Evolutionary conservation across 53 echinoderm and acorn worm species (phyloP), one percentile per base, ranked within the genome.

Genomic region (Pentamera pediparva): DNA sequence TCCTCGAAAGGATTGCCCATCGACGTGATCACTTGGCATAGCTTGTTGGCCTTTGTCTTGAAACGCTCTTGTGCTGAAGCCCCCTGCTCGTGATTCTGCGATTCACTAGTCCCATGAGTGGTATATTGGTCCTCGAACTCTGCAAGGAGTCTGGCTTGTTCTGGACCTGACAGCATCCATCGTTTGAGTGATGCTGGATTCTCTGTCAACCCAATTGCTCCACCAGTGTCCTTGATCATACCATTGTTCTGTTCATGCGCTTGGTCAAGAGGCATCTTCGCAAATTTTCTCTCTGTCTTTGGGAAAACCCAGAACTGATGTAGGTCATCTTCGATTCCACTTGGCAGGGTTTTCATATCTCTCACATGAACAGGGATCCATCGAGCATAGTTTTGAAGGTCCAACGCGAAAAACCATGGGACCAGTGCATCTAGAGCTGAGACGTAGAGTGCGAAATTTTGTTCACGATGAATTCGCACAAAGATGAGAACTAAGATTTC

Each of bases 1-100:
- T 76, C 76, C 28, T 64, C 32, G 65, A 80, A 57, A 29, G 80
- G 80, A 73, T 80, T 80, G 39, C 59, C 71, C 80, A n/a, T n/a
- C n/a, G n/a, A n/a, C n/a, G n/a, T n/a, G n/a, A n/a, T n/a, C n/a
- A n/a, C n/a, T n/a, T n/a, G n/a, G n/a, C n/a, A n/a, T n/a, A n/a
- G n/a, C n/a, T n/a, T n/a, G n/a, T n/a, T n/a, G n/a, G n/a, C n/a
- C 61, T 80, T 56, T 35, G 27, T 38, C 36, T 56, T 43, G 7
- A 47, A 45, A n/a, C 13, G 0, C n/a, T 45, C 1, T 45, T 45
- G 47, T 45, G 47, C 47, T 45, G 12, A n/a, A 45, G n/a, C 12
- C n/a, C 47, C 47, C n/a, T 45, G 13, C n/a, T 45, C 47, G 1
- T 45, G 47, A n/a, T n/a, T n/a, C n/a, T n/a, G n/a, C n/a, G n/a